phyloP scores from a whole-genome alignment of 1,140 invertebrate genomes.

The Drosophila rhopaloa region DNA sequence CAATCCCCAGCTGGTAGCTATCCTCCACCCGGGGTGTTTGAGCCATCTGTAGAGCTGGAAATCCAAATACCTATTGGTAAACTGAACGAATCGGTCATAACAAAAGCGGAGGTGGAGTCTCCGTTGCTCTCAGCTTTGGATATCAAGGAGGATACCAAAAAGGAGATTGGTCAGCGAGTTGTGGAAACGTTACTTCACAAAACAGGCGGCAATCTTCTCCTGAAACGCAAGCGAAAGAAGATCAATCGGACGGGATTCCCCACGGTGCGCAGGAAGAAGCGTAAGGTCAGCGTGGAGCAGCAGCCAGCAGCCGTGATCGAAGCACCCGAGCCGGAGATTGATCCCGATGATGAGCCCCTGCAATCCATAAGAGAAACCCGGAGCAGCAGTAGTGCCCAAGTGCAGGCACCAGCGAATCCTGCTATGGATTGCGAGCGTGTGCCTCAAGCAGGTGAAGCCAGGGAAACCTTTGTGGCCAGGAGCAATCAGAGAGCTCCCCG shows the following conservation, averaged over 20 bases:
- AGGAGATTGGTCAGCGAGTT: conserved; percentile 68
- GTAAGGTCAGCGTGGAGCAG: conserved; percentile 85
- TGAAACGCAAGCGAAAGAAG: conserved; percentile 90
- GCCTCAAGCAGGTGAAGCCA: conserved; percentile 88
- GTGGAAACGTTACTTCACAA: conserved; percentile 77
- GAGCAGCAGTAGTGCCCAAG: conserved; percentile 52
- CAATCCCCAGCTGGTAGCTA: conserved; percentile 63
- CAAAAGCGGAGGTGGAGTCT: conserved; percentile 78
- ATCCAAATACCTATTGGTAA: conserved; percentile 87
- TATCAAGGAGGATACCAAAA: conserved; percentile 63
- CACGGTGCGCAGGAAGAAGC: conserved; percentile 93
- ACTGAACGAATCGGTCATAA: conserved; percentile 80
- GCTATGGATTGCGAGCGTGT: conserved; percentile 86
- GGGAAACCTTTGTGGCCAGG: conserved; percentile 86
- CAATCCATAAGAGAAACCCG: conserved; percentile 52
- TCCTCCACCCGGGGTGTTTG: conserved; percentile 87
- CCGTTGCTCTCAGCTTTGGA: conserved; percentile 60
- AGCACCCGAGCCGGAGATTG: neutral
- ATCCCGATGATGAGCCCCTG: conserved; percentile 29
- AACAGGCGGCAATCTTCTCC: conserved; percentile 85
- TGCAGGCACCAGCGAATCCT: conserved; percentile 32
- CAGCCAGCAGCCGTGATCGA: conserved; percentile 6
- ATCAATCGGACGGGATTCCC: conserved; percentile 95
- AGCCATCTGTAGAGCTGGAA: conserved; percentile 87
- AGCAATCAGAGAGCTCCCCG: conserved; percentile 85